A percentile compares a stretch with the other conserved stretches of the same genome.
Evolutionary conservation across 1,140 invertebrate genomes (phyloP).

Genomic region (Bombus terrestris): DNA sequence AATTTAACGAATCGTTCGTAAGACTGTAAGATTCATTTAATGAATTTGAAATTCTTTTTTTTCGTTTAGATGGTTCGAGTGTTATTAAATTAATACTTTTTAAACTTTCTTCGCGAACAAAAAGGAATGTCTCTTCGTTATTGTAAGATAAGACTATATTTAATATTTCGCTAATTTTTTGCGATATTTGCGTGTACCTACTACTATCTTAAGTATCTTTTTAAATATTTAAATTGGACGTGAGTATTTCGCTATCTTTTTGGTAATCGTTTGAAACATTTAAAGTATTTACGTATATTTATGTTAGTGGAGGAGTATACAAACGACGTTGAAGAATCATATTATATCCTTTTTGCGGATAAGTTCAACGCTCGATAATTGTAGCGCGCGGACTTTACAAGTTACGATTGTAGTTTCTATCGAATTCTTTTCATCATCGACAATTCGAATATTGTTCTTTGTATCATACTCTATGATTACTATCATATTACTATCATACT

Average conservation of each 20-base stretch:
- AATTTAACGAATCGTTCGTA: background rate
- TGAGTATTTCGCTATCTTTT: background rate
- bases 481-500: slow-evolving; percentile 77
- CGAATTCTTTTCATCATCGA: slow-evolving; percentile 41
- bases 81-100: background rate
- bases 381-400: slow-evolving; percentile 43
- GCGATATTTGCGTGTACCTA: background rate
- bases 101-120: background rate
- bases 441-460: slow-evolving; percentile 62
- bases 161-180: background rate
- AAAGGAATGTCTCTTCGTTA: background rate
- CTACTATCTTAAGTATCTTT: background rate
- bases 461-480: slow-evolving; percentile 76
- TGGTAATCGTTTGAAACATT: background rate
- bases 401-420: slow-evolving; percentile 36
- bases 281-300: slow-evolving; percentile 8
- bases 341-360: slow-evolving; percentile 41
- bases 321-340: background rate
- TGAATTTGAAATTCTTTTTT: background rate
- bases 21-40: background rate
- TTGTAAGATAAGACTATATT: background rate
- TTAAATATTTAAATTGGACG: background rate
- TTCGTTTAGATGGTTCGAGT: background rate
- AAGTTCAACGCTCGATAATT: slow-evolving; percentile 33
- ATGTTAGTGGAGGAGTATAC: background rate